Evolutionary conservation across 2,113 vertebrate genomes (phyloP).

Genomic region (Ageneiosus marmoratus): DNA sequence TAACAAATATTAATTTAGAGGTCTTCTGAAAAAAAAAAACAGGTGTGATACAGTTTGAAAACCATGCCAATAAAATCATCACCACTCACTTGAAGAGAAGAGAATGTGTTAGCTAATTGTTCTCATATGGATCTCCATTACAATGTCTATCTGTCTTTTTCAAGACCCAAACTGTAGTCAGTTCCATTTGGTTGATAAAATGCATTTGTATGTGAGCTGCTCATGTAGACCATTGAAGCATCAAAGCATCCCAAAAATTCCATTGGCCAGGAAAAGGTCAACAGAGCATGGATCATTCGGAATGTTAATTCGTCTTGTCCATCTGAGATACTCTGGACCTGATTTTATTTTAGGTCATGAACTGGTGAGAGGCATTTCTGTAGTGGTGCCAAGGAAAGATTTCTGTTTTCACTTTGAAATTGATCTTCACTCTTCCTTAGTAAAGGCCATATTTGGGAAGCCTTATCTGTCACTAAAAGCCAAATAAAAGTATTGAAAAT

Average conservation of each 20-base stretch:
- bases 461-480: conserved; percentile 19
- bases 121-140: not conserved
- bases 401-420: conserved; percentile 36
- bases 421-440: conserved; percentile 8
- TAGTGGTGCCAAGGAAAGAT: not conserved
- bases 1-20: not conserved
- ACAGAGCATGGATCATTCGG: conserved; percentile 31
- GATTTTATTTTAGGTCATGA: conserved; percentile 24
- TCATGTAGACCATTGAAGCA: conserved; percentile 1
- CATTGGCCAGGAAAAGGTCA: conserved; percentile 28
- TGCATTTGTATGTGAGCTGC: not conserved
- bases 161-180: not conserved
- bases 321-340: conserved; percentile 29
- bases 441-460: conserved; percentile 7
- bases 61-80: conserved; percentile 14
- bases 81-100: not conserved
- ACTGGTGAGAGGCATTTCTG: conserved; percentile 18
- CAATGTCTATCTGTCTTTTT: conserved; percentile 1
- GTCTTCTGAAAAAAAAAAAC: not conserved
- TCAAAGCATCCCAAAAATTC: conserved; percentile 28
- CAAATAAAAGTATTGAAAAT: conserved; percentile 19
- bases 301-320: conserved; percentile 35
- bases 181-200: conserved; percentile 5
- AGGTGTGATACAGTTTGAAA: conserved; percentile 9
- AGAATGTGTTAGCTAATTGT: conserved; percentile 2